These are phyloP conservation scores for Chromis chromis DNA, from an alignment of 2,797 vertebrate species.

Conservation along the genomic window DNA sequence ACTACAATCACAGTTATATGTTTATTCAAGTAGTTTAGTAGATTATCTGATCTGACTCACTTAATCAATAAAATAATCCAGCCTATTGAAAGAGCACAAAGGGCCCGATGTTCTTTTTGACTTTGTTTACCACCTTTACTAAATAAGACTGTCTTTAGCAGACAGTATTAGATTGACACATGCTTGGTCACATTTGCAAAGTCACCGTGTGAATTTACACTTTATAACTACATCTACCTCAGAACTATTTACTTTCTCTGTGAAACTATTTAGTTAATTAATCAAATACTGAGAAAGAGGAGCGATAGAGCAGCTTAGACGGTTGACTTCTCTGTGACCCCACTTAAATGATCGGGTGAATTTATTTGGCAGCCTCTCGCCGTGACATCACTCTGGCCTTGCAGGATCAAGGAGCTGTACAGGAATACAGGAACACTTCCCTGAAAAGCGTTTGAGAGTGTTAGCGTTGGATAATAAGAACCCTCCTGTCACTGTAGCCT, in stretches of 20 bases:
- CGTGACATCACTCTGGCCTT: constrained; percentile 51
- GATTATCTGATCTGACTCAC: neutral
- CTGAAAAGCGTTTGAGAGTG: constrained; percentile 19
- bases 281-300: constrained; percentile 34
- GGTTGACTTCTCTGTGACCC: constrained; percentile 47
- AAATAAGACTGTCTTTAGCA: neutral
- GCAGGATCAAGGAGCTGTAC: constrained; percentile 19
- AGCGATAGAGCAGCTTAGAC: constrained; percentile 57
- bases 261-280: constrained; percentile 54
- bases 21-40: neutral
- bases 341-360: constrained; percentile 52
- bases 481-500: neutral
- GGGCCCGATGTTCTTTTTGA: neutral
- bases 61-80: neutral
- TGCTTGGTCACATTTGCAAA: constrained; percentile 14
- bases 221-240: constrained; percentile 14
- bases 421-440: constrained; percentile 27
- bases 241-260: constrained; percentile 39
- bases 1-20: neutral
- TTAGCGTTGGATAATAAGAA: constrained; percentile 31
- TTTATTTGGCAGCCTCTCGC: constrained; percentile 30
- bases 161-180: neutral
- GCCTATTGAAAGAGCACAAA: neutral
- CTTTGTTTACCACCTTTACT: neutral
- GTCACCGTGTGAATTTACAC: neutral